A percentile compares a stretch with the other conserved stretches of the same genome.
Evolutionary conservation across 2,113 vertebrate species (phyloP).

Genomic region (Callipepla californica): DNA sequence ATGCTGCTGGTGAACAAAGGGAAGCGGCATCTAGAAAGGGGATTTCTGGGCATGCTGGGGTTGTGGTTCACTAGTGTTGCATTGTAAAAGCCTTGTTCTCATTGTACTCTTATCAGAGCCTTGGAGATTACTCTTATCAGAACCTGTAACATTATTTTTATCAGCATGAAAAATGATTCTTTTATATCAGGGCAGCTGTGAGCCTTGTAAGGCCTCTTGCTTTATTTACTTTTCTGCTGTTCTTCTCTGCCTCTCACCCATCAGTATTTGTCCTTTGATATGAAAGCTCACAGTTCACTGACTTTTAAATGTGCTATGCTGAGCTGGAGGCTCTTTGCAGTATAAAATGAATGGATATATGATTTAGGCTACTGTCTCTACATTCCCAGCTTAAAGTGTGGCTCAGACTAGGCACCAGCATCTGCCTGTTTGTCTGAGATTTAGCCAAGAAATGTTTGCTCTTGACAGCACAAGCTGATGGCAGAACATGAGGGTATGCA

Average conservation of each 20-base stretch:
- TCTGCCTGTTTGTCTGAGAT: not conserved
- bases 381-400: not conserved
- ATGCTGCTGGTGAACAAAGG: not conserved
- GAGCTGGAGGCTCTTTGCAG: not conserved
- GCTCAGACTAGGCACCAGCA: not conserved
- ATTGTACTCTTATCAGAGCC: slow-evolving; percentile 60
- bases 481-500: not conserved
- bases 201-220: slow-evolving; percentile 3
- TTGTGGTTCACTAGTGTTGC: slow-evolving; percentile 35
- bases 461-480: not conserved
- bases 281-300: not conserved
- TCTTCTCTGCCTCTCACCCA: not conserved
- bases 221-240: slow-evolving; percentile 8
- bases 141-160: slow-evolving; percentile 48
- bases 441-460: not conserved
- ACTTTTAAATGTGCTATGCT: not conserved
- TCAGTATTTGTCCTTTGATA: not conserved
- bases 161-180: slow-evolving; percentile 57
- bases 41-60: slow-evolving; percentile 48
- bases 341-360: not conserved
- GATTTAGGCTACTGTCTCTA: not conserved
- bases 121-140: slow-evolving; percentile 60
- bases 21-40: slow-evolving; percentile 39
- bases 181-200: slow-evolving; percentile 42
- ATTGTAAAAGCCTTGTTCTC: slow-evolving; percentile 41